Percentiles rank a stretch among this genome's conserved stretches.
phyloP scores from a whole-genome alignment of 2,797 vertebrate genomes.

The Anguilla anguilla region DNA sequence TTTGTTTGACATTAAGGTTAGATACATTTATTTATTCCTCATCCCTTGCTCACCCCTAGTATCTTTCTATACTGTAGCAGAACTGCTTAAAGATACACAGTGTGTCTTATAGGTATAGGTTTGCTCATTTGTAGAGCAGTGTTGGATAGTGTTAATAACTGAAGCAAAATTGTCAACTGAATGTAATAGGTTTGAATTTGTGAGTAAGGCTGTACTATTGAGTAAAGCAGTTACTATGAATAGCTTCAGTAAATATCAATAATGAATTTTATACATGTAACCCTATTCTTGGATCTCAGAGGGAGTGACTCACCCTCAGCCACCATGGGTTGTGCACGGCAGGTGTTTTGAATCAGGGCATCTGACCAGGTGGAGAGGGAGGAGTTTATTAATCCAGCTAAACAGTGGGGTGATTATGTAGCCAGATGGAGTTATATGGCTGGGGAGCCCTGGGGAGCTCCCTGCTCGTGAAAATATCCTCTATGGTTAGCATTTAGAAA shows the following conservation, averaged over 20 bases:
- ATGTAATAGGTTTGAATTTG: neutral
- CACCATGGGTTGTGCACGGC: neutral
- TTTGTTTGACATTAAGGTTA: constrained; percentile 3
- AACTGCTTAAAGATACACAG: neutral
- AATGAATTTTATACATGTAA: neutral
- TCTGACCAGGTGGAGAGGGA: neutral
- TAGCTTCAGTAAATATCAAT: neutral
- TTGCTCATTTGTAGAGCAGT: no score
- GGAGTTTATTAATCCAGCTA: neutral
- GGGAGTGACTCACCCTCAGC: neutral
- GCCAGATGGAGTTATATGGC: neutral
- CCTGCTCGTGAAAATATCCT: neutral
- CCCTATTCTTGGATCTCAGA: neutral
- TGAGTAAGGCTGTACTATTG: neutral
- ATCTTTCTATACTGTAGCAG: neutral
- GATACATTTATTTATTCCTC: constrained; percentile 9
- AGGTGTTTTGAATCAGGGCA: neutral
- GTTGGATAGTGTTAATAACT: no score
- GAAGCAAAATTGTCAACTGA: no score
- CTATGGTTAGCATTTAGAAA: neutral
- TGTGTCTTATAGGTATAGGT: neutral
- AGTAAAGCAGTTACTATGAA: neutral
- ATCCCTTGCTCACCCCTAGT: neutral
- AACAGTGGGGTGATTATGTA: neutral
- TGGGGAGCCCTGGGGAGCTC: neutral